phyloP scores from a whole-genome alignment of 2,888 invertebrate genomes.

The Clusia tigrina region DNA sequence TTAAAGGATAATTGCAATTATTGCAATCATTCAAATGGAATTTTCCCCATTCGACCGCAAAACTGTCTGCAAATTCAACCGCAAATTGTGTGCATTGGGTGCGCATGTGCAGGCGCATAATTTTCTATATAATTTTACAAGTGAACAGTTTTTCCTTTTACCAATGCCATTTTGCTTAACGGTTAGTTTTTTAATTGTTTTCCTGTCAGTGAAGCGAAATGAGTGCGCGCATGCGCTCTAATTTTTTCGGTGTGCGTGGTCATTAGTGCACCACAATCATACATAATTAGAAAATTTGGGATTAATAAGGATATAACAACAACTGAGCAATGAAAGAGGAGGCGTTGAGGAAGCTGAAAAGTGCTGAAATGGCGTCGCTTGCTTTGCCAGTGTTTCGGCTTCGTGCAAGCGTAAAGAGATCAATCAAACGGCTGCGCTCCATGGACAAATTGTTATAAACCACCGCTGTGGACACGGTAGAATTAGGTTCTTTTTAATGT shows the following conservation, averaged over 20 bases:
- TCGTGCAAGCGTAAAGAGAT: constrained; percentile 33
- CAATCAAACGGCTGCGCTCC: constrained; percentile 53
- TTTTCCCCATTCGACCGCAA: constrained; percentile 45
- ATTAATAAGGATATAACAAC: constrained; percentile 18
- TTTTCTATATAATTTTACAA: not conserved
- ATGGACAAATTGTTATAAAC: constrained; percentile 45
- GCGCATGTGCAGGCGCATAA: constrained; percentile 30
- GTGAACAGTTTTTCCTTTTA: no score
- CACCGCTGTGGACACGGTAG: not conserved
- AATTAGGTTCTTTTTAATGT: not conserved
- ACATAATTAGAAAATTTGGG: constrained; percentile 35
- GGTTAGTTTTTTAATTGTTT: constrained; percentile 2
- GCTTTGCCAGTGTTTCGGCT: not conserved
- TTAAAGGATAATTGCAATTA: constrained; percentile 41
- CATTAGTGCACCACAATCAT: constrained; percentile 34
- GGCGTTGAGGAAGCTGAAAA: constrained; percentile 3
- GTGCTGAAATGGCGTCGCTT: constrained; percentile 1
- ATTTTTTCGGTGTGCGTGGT: constrained; percentile 8
- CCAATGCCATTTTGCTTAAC: not conserved
- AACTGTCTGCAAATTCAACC: constrained; percentile 25
- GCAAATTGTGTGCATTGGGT: constrained; percentile 17
- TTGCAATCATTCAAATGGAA: constrained; percentile 55
- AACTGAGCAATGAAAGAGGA: not conserved
- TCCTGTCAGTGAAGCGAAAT: not conserved
- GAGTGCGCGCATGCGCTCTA: constrained; percentile 18